Percentiles rank a stretch among this genome's conserved stretches.
phyloP scores from a whole-genome alignment of 2,888 invertebrate species.

The Drosophila quinaria region DNA sequence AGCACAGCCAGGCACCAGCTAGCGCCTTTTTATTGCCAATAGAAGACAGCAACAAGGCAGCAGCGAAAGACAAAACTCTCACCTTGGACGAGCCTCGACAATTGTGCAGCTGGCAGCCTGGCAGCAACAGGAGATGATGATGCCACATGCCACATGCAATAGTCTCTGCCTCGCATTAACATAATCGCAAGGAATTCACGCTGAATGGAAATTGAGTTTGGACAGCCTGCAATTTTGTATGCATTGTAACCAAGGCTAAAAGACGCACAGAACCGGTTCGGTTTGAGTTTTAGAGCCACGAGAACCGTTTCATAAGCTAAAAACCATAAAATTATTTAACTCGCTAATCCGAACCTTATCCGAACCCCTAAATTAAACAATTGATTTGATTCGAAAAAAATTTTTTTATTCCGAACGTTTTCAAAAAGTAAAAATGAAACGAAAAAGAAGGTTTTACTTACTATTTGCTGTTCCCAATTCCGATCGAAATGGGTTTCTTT shows the following conservation, averaged over 20 bases:
- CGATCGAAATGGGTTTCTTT: too few relatives aligned
- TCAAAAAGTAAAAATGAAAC: too few relatives aligned
- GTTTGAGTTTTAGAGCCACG: too few relatives aligned
- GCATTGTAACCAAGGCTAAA: background rate
- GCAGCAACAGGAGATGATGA: conserved; percentile 37
- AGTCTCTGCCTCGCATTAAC: conserved; percentile 62
- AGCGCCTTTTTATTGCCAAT: conserved; percentile 63
- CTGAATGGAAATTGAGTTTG: conserved; percentile 65
- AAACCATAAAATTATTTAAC: too few relatives aligned
- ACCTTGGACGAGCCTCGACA: conserved; percentile 17
- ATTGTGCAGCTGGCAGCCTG: background rate
- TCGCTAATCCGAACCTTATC: too few relatives aligned
- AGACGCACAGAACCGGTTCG: too few relatives aligned
- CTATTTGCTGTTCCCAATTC: too few relatives aligned
- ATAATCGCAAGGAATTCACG: conserved; percentile 72
- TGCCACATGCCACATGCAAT: conserved; percentile 10
- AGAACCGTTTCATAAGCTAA: too few relatives aligned
- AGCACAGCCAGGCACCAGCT: conserved; percentile 49
- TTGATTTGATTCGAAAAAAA: too few relatives aligned
- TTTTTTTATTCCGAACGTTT: too few relatives aligned
- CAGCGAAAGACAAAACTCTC: conserved; percentile 6
- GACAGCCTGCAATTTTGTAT: conserved; percentile 44
- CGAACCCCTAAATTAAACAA: too few relatives aligned
- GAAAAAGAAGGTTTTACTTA: too few relatives aligned
- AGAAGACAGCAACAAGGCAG: conserved; percentile 14